Evolutionary conservation across 2,888 invertebrate genomes (phyloP).

Genomic region (Pecten maximus): DNA sequence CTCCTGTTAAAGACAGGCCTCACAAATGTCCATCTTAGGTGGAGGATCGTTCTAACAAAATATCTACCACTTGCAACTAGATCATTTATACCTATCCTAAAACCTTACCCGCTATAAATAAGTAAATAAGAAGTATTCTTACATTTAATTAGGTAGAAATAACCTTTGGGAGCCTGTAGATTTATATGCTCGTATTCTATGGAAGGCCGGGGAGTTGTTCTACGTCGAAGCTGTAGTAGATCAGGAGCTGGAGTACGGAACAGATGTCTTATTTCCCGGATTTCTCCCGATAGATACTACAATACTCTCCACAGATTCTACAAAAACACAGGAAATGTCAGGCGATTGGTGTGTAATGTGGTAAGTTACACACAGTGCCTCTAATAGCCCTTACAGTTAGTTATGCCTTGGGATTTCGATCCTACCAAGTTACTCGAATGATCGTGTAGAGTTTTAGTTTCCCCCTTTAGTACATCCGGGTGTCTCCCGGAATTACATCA

Average conservation of each 20-base stretch:
- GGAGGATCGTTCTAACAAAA: not conserved
- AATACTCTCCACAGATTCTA: no score
- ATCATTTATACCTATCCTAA: not conserved
- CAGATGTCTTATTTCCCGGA: not conserved
- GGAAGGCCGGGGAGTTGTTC: not conserved
- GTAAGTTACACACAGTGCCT: not conserved
- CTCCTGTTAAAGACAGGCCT: not conserved
- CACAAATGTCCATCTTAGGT: not conserved
- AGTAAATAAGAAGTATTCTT: not conserved
- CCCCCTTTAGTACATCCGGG: not conserved
- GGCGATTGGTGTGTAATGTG: not conserved
- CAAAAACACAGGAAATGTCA: not conserved
- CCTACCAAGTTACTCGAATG: not conserved
- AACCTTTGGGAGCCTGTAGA: not conserved
- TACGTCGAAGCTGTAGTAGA: not conserved
- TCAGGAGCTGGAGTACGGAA: not conserved
- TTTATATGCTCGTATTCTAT: not conserved
- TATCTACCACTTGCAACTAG: not conserved
- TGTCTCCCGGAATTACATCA: not conserved
- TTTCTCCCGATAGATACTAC: not conserved
- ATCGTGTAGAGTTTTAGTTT: not conserved
- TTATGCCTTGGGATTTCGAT: not conserved
- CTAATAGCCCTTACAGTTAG: not conserved
- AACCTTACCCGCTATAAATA: not conserved
- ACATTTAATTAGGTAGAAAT: not conserved